Percentiles rank a stretch among this genome's conserved stretches.
phyloP scores from a whole-genome alignment of 2,888 invertebrate genomes.

The Polymixis flavicincta region DNA sequence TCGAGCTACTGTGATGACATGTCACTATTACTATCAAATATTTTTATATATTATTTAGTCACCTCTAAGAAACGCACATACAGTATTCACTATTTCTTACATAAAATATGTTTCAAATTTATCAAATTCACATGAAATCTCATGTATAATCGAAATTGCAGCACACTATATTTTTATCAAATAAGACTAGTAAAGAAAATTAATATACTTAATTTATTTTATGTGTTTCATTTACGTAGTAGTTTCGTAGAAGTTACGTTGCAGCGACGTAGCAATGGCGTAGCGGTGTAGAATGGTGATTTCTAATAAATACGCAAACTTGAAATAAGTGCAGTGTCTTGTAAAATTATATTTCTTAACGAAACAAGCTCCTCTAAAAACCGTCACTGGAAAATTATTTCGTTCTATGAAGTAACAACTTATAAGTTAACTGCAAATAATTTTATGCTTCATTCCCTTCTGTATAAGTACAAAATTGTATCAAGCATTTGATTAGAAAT shows the following conservation, averaged over 20 bases:
- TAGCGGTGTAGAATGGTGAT: no score
- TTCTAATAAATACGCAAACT: neutral
- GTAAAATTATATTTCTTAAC: slow-evolving; percentile 5
- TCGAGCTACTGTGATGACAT: slow-evolving; percentile 3
- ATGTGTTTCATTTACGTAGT: no score
- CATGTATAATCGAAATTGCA: neutral
- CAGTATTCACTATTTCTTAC: neutral
- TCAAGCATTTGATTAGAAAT: neutral
- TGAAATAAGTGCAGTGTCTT: neutral
- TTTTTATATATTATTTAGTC: neutral
- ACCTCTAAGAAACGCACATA: no score
- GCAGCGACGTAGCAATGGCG: neutral
- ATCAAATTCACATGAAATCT: neutral
- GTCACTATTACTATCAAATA: slow-evolving; percentile 8
- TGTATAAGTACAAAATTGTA: neutral
- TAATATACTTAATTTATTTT: neutral
- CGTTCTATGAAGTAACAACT: slow-evolving; percentile 1
- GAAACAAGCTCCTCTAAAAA: neutral
- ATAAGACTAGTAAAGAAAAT: neutral
- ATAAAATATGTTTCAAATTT: neutral
- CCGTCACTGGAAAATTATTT: neutral
- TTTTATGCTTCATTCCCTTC: slow-evolving; percentile 8
- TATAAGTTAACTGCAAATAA: neutral
- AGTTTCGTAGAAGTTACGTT: neutral
- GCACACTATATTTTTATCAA: no score